Conservation (phyloP, 2,888 invertebrate species). For the Campoplex nolae region DNA sequence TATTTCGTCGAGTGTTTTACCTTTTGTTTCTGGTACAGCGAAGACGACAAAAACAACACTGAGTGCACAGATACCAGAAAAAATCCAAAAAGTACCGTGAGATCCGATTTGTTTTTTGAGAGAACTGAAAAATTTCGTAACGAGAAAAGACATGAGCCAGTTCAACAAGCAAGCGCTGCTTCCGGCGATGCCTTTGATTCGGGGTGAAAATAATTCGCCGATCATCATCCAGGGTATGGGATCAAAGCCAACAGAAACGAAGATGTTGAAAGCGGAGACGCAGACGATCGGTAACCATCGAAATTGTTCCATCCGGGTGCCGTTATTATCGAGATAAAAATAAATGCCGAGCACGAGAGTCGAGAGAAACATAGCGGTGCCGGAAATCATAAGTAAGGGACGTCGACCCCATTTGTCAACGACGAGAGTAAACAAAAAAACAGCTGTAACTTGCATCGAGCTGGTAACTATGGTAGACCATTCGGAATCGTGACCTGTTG, state of each 20-base stretch:
- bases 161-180: conserved; percentile 93
- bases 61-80: conserved; percentile 88
- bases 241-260: conserved; percentile 94
- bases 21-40: conserved; percentile 87
- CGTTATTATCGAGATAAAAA: conserved; percentile 85
- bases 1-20: conserved; percentile 85
- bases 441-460: conserved; percentile 92
- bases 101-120: conserved; percentile 86
- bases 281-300: conserved; percentile 92
- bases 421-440: conserved; percentile 90
- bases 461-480: conserved; percentile 92
- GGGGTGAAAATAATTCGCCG: conserved; percentile 92
- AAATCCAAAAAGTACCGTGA: conserved; percentile 91
- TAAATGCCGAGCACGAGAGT: conserved; percentile 90
- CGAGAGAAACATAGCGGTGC: conserved; percentile 89
- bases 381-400: conserved; percentile 90
- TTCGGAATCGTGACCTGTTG: conserved; percentile 86
- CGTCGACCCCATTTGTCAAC: conserved; percentile 94
- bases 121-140: conserved; percentile 90
- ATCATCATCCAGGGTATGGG: conserved; percentile 90
- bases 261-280: conserved; percentile 91
- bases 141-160: conserved; percentile 92
- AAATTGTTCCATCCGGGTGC: conserved; percentile 85
- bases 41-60: conserved; percentile 90
- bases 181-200: conserved; percentile 91